Percentiles rank a stretch among this genome's conserved stretches.
These are phyloP conservation scores for Falco peregrinus DNA, from an alignment of 2,797 vertebrate genomes.

Conservation along the genomic window DNA sequence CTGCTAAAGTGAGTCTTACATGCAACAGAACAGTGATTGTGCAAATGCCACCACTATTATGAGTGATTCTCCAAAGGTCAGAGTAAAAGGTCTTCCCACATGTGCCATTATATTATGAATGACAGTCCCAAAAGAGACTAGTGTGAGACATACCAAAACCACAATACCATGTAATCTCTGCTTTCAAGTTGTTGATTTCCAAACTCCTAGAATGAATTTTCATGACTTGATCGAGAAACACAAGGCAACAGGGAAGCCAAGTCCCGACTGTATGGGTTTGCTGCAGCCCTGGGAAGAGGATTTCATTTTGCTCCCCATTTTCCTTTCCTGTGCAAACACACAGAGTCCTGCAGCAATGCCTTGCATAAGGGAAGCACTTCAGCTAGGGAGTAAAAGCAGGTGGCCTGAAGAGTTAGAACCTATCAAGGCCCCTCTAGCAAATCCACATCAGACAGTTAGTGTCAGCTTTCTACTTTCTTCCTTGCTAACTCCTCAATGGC, in stretches of 20 bases:
- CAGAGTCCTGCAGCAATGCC: not conserved
- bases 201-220: not conserved
- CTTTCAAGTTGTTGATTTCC: not conserved
- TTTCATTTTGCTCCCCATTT: not conserved
- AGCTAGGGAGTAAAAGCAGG: not conserved
- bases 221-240: not conserved
- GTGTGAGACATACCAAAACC: not conserved
- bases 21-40: conserved; percentile 13
- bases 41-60: conserved; percentile 45
- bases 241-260: not conserved
- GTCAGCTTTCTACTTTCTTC: not conserved
- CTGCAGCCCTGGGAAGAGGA: not conserved
- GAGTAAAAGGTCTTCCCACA: conserved; percentile 31
- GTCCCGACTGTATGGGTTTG: not conserved
- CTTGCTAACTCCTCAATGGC: not conserved
- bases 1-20: conserved; percentile 44
- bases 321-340: not conserved
- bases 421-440: not conserved
- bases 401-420: not conserved
- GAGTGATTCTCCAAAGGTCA: conserved; percentile 38
- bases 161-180: not conserved
- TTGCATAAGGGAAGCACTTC: not conserved
- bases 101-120: not conserved
- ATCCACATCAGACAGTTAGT: not conserved
- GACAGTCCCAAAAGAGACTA: not conserved